Base-by-base conservation (phyloP, 2,113 vertebrate genomes). In the Alces alces region DNA sequence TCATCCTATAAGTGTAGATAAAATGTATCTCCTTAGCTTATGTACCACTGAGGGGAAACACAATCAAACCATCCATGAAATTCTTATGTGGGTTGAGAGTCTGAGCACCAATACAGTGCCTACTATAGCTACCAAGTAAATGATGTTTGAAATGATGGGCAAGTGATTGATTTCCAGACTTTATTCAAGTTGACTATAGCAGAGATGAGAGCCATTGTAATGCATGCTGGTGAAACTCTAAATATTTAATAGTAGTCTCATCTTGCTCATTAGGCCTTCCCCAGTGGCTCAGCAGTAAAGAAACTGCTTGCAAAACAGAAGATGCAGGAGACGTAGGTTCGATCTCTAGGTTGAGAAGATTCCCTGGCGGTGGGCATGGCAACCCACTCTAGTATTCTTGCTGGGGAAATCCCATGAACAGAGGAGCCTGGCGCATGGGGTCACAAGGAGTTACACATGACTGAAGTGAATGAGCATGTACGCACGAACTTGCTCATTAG, bases 1-100 rank as follows among this genome's bases (percentile, higher is more conserved):
- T 99, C 99, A n/a, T 93, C 98, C 99, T 99, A 86, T 61, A 4
- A 96, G 73, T 10, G 70, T 1, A 61, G 60, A 97, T 70, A 80
- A 96, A 86, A 96, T 92, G 11, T 70, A 96, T 93, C 50, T n/a
- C 64, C 55, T 92, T 90, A 98, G 3, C 28, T 39, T 95, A 23
- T 85, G 97, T 47, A 93, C 47, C 84, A 70, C 12, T 25, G 47
- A 96, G 4, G 60, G 57, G 85, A 83, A 96, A 96, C 13, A 89
- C 30, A 36, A 43, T 17, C 0, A 1, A 45, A 76, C 15, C 16
- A 21, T 61, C 61, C 47, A 3, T 45, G 66, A 58, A 85, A 76
- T 27, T 76, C 25, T 39, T 76, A 17, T 0, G 2, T n/a, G 39
- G 80, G 64, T 78, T 89, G 64, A 55, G 76, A 92, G 39, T 79